phyloP scores from a whole-genome alignment of 2,888 invertebrate genomes.

The Pyrrhosoma nymphula region DNA sequence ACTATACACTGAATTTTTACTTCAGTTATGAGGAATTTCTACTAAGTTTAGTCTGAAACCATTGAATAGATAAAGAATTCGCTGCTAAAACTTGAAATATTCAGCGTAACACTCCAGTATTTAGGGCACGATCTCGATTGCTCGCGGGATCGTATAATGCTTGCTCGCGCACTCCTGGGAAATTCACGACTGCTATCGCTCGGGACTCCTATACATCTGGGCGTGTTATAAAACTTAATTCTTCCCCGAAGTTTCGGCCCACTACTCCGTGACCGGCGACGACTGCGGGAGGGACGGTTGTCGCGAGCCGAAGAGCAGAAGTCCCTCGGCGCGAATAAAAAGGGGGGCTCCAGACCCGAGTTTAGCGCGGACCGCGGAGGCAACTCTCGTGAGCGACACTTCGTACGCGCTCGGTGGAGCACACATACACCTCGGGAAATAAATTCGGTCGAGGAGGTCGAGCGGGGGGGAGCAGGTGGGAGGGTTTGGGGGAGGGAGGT shows the following conservation, averaged over 20 bases:
- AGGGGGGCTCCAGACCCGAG: background rate
- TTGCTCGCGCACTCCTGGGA: background rate
- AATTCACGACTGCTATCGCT: background rate
- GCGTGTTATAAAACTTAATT: background rate
- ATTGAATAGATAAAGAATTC: too few species aligned
- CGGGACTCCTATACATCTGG: background rate
- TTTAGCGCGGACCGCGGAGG: background rate
- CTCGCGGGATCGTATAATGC: background rate
- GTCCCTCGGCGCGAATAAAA: background rate
- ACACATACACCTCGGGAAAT: background rate
- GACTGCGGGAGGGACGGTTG: background rate
- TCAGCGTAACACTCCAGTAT: too few species aligned
- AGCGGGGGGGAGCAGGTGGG: too few species aligned
- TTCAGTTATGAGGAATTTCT: too few species aligned
- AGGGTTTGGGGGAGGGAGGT: background rate
- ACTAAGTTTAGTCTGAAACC: too few species aligned
- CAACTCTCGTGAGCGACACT: background rate
- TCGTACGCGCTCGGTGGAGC: background rate
- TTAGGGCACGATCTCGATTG: background rate
- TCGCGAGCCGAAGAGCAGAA: background rate
- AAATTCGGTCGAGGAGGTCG: background rate
- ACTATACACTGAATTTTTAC: too few species aligned
- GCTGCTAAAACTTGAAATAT: too few species aligned
- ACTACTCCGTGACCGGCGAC: background rate
- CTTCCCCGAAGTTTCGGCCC: background rate